Evolutionary conservation across 1,140 invertebrate species (phyloP).

Genomic region (Maniola jurtina): DNA sequence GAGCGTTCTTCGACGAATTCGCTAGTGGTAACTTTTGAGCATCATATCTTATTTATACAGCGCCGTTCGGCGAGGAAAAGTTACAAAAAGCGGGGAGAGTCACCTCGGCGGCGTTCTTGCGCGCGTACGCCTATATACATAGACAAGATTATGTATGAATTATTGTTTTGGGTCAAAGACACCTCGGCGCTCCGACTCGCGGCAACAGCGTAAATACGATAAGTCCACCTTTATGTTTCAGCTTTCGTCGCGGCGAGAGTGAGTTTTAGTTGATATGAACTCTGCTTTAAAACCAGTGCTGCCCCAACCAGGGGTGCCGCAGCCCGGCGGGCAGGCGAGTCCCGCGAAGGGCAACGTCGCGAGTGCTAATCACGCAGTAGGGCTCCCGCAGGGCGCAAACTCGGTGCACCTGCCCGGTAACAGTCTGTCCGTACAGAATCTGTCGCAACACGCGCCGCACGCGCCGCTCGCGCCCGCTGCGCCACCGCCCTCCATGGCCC

Average conservation of each 20-base stretch:
- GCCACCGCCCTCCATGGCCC: constrained; percentile 67
- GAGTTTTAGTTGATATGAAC: constrained; percentile 73
- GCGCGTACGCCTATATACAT: constrained; percentile 66
- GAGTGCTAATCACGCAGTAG: constrained; percentile 59
- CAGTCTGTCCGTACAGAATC: constrained; percentile 64
- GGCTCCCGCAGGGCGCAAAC: constrained; percentile 63
- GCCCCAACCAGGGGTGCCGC: constrained; percentile 70
- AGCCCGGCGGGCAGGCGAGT: constrained; percentile 66
- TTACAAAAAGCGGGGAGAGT: constrained; percentile 53
- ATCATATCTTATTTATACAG: constrained; percentile 33
- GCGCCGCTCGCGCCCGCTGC: constrained; percentile 56
- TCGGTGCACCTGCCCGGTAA: constrained; percentile 57
- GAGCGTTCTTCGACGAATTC: constrained; percentile 48
- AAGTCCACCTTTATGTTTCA: constrained; percentile 57
- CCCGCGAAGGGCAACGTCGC: constrained; percentile 68
- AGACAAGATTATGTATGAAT: constrained; percentile 65
- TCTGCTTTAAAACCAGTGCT: constrained; percentile 79
- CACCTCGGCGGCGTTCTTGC: constrained; percentile 63
- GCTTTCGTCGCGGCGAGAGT: constrained; percentile 45
- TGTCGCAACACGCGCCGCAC: constrained; percentile 54
- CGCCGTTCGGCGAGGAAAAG: constrained; percentile 26
- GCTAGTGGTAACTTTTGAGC: constrained; percentile 60
- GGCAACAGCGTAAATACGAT: constrained; percentile 54
- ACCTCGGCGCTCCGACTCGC: constrained; percentile 59
- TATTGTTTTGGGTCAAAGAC: constrained; percentile 79